Conservation (phyloP, 2,888 invertebrate genomes). For the Fissipunctia ypsillon region DNA sequence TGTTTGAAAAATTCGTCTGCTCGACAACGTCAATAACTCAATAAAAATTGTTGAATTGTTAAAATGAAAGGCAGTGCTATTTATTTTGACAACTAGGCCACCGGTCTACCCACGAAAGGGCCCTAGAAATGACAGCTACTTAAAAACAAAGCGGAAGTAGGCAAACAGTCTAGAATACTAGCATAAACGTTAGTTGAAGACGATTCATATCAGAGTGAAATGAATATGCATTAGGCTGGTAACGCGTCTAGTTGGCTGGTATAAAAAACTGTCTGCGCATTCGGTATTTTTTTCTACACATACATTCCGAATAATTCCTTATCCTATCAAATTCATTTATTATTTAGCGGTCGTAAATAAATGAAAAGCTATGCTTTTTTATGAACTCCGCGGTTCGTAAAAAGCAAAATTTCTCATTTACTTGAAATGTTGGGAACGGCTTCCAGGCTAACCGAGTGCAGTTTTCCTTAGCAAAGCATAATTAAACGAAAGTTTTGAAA, state of each 20-base stretch:
- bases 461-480: neutral
- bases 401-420: neutral
- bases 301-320: neutral
- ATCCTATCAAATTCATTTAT: neutral
- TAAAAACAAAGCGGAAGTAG: slow-evolving; percentile 14
- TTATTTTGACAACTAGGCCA: no score
- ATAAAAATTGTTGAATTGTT: no score
- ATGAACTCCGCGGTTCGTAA: neutral
- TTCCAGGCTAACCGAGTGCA: neutral
- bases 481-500: neutral
- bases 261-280: neutral
- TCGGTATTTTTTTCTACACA: neutral
- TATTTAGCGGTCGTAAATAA: neutral
- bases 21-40: no score
- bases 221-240: slow-evolving; percentile 29
- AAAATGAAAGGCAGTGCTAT: no score
- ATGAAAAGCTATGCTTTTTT: no score
- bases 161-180: slow-evolving; percentile 8
- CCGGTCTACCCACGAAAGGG: neutral
- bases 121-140: neutral
- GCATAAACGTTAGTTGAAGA: neutral
- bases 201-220: slow-evolving; percentile 27
- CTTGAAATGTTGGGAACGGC: neutral
- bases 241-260: neutral
- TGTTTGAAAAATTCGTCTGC: no score